Evolutionary conservation across 2,113 vertebrate genomes (phyloP), one percentile per base, ranked within the genome.

Genomic region (Neopipo cinnamomea): DNA sequence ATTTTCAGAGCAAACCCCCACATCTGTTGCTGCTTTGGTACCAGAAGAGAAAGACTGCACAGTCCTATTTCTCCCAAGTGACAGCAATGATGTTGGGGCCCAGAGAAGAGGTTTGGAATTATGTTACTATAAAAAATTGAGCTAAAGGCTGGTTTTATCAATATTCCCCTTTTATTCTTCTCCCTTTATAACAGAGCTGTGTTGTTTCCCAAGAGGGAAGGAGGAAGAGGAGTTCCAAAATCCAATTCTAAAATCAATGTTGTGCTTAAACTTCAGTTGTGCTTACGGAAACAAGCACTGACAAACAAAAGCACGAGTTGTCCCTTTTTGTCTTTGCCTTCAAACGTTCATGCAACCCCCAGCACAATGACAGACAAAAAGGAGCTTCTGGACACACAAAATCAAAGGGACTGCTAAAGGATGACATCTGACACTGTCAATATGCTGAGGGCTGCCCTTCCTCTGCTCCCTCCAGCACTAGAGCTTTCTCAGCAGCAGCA

Each of bases 311-410:
- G 46, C 70, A 71, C 2, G 58, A 85, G 41, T 18, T 66, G 71
- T 70, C 41, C 25, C 35, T 83, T 85, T 96, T 70, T 82, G 55
- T 49, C 71, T 85, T 53, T 93, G 87, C 33, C 55, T 95, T 76
- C 84, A 79, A 94, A 85, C 2, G 31, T 41, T 70, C 62, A 33
- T 27, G 66, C 12, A 4, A 78, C 62, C 76, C 18, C 84, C 74
- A 94, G 87, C 73, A 94, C 53, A 95, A 68, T 12, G 41, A 46
- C 65, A 87, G 76, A 88, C 91, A 96, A 89, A 96, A 91, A 89
- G 87, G 62, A 85, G 71, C 63, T 93, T 97, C 94, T 79, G 53
- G 79, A 89, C 50, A 72, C 1, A 4, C 28, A 85, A 47, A 87
- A 92, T 85, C 65, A 84, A 96, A 91, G 87, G 41, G 46, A 49